Conservation (phyloP, 1,140 invertebrate species). For the Microplitis demolitor region DNA sequence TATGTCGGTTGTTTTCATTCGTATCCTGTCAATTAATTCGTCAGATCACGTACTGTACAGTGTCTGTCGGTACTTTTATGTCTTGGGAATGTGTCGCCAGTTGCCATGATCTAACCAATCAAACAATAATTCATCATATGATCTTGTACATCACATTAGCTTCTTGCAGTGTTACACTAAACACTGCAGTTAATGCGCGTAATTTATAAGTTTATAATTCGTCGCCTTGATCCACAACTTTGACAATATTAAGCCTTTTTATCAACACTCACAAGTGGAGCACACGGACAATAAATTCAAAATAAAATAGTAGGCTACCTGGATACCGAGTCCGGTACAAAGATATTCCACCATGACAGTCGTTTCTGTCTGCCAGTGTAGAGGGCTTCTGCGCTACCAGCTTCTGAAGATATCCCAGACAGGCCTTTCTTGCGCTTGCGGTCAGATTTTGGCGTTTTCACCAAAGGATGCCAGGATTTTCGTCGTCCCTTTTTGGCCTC, state of each 20-base stretch:
- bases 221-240: no score
- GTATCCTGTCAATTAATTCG: background rate
- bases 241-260: background rate
- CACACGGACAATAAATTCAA: background rate
- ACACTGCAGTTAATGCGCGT: no score
- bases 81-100: background rate
- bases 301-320: constrained; percentile 42
- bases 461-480: constrained; percentile 74
- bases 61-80: background rate
- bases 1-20: background rate
- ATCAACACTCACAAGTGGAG: no score
- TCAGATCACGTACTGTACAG: background rate
- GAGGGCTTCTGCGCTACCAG: constrained; percentile 62
- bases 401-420: constrained; percentile 53
- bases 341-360: constrained; percentile 85
- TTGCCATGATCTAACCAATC: background rate
- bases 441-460: constrained; percentile 65
- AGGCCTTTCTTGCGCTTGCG: constrained; percentile 70
- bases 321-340: constrained; percentile 69
- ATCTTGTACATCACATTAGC: background rate
- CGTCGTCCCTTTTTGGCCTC: constrained; percentile 62
- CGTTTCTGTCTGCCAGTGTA: constrained; percentile 70
- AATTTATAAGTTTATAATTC: no score
- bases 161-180: background rate
- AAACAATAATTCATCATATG: background rate